A percentile compares a stretch with the other conserved stretches of the same genome.
These are phyloP conservation scores for Dryobates pubescens DNA, from an alignment of 2,797 vertebrate species.

Conservation along the genomic window DNA sequence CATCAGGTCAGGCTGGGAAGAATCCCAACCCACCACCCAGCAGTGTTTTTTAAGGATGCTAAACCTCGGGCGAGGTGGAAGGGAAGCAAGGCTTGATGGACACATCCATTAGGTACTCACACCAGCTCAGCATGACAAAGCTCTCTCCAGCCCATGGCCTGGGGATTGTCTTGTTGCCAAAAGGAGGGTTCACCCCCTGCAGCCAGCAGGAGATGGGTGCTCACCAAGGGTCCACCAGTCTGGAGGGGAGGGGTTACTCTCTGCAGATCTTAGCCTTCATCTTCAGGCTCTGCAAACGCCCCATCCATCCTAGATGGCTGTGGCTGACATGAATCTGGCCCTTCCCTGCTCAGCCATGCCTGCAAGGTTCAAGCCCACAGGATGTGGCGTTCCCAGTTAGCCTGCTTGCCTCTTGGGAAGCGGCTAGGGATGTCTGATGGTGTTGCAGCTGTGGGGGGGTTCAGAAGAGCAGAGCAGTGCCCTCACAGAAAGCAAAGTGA, in stretches of 20 bases:
- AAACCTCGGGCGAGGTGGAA: background rate
- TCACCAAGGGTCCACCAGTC: background rate
- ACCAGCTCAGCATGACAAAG: fast-evolving
- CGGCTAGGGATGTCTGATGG: fast-evolving
- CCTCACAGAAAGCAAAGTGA: fast-evolving
- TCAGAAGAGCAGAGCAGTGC: background rate
- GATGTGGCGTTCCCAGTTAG: background rate
- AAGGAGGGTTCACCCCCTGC: background rate
- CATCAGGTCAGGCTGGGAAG: background rate
- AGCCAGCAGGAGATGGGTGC: background rate
- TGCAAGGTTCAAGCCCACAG: fast-evolving
- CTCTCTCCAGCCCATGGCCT: background rate
- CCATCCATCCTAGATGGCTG: background rate
- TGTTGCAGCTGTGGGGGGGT: background rate
- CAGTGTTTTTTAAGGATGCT: background rate
- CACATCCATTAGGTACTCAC: fast-evolving
- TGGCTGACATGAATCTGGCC: too few species aligned
- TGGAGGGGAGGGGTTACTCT: background rate
- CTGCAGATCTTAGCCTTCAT: background rate
- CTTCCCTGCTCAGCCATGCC: too few species aligned
- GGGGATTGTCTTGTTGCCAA: background rate
- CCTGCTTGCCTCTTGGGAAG: background rate
- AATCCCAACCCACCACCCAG: background rate
- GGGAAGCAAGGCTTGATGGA: fast-evolving
- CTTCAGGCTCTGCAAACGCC: background rate